Base-by-base conservation (phyloP, 2,113 vertebrate species). In the Steatornis caripensis region DNA sequence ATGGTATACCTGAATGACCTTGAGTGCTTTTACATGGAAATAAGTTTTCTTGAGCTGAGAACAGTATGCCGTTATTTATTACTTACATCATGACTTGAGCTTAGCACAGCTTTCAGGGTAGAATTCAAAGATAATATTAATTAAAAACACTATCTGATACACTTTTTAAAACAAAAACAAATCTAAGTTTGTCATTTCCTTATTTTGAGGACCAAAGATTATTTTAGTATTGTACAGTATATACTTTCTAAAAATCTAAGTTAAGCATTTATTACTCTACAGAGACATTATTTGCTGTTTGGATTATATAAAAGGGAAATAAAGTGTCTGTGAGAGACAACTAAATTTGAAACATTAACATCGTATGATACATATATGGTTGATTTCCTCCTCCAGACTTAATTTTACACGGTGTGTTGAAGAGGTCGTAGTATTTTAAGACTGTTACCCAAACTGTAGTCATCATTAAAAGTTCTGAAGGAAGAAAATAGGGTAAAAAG, bases 201-300 rank as follows among this genome's bases (percentile, higher is more conserved):
- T 51, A 23, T 74, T 92, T 91, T 77, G 37, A 21, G 54, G 71
- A 93, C 95, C 95, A 96, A 96, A 95, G 83, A 95, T 66, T 13
- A 87, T 89, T 93, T 89, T 93, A 90, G 61, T 81, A 23, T 90
- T 93, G 84, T 90, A 89, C n/a, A 92, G 72, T 64, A n/a, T 89
- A 84, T 77, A 39, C 55, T 96, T 92, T 45, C 69, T 75, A 84
- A 60, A 94, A 65, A 53, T 65, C 54, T 75, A 86, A 91, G 48
- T 85, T 80, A 80, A 94, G 80, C 92, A 81, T 87, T 92, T 95
- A 62, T 2, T 92, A 41, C 53, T 92, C 77, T 92, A 37, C 19
- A 74, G 89, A 95, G 80, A 76, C 16, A 7, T 57, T 79, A 60
- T 72, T 87, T 95, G 53, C 64, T 70, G 1, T 64, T 71, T 94